Conservation (phyloP, 2,888 invertebrate genomes). For the Trichopria drosophilae region DNA sequence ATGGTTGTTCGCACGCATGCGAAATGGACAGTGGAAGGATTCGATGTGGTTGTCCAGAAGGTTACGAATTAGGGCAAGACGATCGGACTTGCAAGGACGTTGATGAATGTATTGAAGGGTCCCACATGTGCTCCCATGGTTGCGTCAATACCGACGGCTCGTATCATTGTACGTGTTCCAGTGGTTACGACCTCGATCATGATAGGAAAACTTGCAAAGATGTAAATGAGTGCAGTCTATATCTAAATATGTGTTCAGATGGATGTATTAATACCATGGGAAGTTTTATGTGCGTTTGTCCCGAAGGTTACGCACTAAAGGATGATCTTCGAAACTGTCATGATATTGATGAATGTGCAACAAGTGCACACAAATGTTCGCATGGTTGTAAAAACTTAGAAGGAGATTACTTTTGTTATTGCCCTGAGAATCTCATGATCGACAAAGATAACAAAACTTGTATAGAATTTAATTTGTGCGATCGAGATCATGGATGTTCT, state of each 20-base stretch:
- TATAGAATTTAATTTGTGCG: conserved; percentile 53
- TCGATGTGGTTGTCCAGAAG: conserved; percentile 59
- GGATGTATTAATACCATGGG: conserved; percentile 61
- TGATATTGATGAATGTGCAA: conserved; percentile 60
- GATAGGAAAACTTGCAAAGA: conserved; percentile 53
- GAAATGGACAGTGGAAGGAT: conserved; percentile 50
- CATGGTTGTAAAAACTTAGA: conserved; percentile 50
- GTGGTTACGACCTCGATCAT: conserved; percentile 54
- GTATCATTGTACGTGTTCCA: conserved; percentile 64
- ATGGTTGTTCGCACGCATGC: conserved; percentile 55
- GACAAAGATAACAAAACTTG: conserved; percentile 48
- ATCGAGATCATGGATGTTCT: conserved; percentile 56
- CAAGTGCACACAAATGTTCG: conserved; percentile 42
- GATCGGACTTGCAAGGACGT: conserved; percentile 55
- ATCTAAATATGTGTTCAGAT: conserved; percentile 44
- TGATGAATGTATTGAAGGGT: conserved; percentile 53
- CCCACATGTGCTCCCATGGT: conserved; percentile 62
- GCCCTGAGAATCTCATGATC: conserved; percentile 57
- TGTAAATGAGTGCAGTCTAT: conserved; percentile 52
- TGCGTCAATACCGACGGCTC: conserved; percentile 63
- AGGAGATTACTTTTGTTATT: conserved; percentile 61
- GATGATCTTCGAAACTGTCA: conserved; percentile 52
- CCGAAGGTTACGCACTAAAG: conserved; percentile 55
- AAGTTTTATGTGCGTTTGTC: conserved; percentile 61
- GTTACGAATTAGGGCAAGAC: conserved; percentile 58